These are phyloP conservation scores for Gymnorhina tibicen DNA, from an alignment of 2,113 vertebrate genomes.

Conservation along the genomic window DNA sequence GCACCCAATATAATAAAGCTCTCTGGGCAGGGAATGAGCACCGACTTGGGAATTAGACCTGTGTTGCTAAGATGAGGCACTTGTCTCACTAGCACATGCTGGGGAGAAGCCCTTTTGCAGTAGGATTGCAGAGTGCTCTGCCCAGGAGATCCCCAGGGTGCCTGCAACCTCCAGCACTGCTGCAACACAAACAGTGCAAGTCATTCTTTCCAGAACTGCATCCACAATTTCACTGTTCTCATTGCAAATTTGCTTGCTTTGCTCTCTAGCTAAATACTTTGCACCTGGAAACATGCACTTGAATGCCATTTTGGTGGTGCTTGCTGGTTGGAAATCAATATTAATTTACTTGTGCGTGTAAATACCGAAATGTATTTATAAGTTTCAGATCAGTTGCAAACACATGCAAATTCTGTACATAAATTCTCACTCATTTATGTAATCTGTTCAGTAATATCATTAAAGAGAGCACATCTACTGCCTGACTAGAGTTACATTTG, in stretches of 20 bases:
- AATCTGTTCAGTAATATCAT: slow-evolving; percentile 58
- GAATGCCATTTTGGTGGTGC: slow-evolving; percentile 33
- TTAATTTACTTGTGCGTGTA: slow-evolving; percentile 58
- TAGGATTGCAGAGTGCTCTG: background rate
- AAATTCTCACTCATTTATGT: slow-evolving; percentile 64
- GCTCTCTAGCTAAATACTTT: slow-evolving; percentile 21
- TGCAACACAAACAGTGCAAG: background rate
- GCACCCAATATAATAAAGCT: background rate
- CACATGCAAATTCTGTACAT: slow-evolving; percentile 63
- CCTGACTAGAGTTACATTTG: slow-evolving; percentile 53
- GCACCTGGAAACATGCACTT: slow-evolving; percentile 50
- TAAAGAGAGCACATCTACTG: slow-evolving; percentile 49
- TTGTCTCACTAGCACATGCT: background rate
- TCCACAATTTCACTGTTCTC: background rate
- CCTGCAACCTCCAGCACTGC: background rate
- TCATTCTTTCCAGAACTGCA: background rate
- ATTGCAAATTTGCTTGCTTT: slow-evolving; percentile 37
- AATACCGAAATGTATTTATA: slow-evolving; percentile 56
- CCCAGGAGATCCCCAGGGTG: background rate
- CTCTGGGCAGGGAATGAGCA: background rate
- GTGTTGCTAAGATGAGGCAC: background rate
- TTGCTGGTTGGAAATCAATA: slow-evolving; percentile 48
- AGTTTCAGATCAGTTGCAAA: slow-evolving; percentile 66
- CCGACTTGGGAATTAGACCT: background rate
- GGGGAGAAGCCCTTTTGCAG: background rate